Conservation (phyloP, 2,888 invertebrate genomes). For the Ethmia dodecea region DNA sequence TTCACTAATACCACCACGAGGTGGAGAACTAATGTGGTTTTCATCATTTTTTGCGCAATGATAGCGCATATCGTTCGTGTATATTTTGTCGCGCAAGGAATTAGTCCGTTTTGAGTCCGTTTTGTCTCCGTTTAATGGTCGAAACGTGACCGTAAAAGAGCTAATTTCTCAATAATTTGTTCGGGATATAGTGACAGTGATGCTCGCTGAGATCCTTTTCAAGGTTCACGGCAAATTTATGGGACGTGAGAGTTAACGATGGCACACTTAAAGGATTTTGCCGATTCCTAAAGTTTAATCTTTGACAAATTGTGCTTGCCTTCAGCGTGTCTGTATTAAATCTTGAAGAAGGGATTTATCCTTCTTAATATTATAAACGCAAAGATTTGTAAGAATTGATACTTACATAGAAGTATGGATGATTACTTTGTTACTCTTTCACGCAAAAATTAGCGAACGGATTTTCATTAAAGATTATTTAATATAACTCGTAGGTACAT, state of each 20-base stretch:
- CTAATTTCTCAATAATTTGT: slow-evolving; percentile 67
- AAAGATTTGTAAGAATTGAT: no score
- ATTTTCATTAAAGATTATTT: no score
- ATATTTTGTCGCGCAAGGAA: slow-evolving; percentile 67
- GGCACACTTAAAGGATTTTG: slow-evolving; percentile 25
- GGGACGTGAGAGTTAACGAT: slow-evolving; percentile 32
- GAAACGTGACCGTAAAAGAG: slow-evolving; percentile 67
- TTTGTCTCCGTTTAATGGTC: slow-evolving; percentile 70
- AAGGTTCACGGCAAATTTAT: slow-evolving; percentile 54
- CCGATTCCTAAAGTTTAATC: slow-evolving; percentile 24
- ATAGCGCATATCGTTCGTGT: slow-evolving; percentile 61
- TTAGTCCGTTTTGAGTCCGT: slow-evolving; percentile 72
- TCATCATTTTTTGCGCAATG: slow-evolving; percentile 73
- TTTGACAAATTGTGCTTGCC: slow-evolving; percentile 27
- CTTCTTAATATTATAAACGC: no score
- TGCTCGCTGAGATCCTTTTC: slow-evolving; percentile 48
- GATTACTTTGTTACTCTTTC: no score
- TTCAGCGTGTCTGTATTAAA: no score
- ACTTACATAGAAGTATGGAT: no score
- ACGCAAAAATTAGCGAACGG: no score
- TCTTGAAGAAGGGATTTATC: no score
- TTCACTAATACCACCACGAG: neutral
- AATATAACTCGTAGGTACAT: no score
- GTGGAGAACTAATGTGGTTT: slow-evolving; percentile 13
- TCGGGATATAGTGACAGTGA: slow-evolving; percentile 61